Base-by-base conservation (phyloP, 2,888 invertebrate species). In the Noctua comes region DNA sequence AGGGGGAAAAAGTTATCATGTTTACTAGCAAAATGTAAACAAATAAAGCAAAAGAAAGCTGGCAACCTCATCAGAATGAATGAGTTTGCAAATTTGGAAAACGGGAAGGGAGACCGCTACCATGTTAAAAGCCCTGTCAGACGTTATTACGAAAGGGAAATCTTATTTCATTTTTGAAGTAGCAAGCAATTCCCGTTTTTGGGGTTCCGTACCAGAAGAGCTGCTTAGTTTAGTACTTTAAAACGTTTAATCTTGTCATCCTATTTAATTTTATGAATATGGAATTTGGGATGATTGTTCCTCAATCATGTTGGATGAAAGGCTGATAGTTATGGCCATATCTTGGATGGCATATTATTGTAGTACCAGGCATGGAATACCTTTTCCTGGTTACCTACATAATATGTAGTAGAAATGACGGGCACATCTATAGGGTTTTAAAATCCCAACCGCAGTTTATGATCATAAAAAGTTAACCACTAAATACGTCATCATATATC, bases 41-140 rank as follows among this genome's bases (percentile, higher is more conserved):
- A 71, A 70, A 76, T 46, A 46, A 82, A 74, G 31, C 18, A 69
- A 75, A 76, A 77, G 27, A 68, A 62, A 48, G 16, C 21, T 31
- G 69, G 71, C 68, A 70, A 77, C 27, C 59, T 86, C 69, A 83
- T 85, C 68, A 85, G 13, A 69, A 13, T 21, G 62, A 73, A 77
- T 86, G 86, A 86, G 73, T 65, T 78, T 62, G 84, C 86, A 76
- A 64, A 78, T 69, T 73, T 27, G 51, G 64, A 40, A 68, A 83
- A 77, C 71, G 54, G 73, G 73, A 76, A 77, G 78, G 77, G 74
- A 24, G 62, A 79, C 27, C 21, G 65, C 72, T 73, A 43, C 64
- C 74, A 62, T 13, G 48, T 31, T 75, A 64, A 72, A 80, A 80
- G 73, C 62, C 76, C 68, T 48, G 73, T 57, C 80, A 59, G 71